phyloP scores from a whole-genome alignment of 1,140 invertebrate genomes.

The Manduca sexta region DNA sequence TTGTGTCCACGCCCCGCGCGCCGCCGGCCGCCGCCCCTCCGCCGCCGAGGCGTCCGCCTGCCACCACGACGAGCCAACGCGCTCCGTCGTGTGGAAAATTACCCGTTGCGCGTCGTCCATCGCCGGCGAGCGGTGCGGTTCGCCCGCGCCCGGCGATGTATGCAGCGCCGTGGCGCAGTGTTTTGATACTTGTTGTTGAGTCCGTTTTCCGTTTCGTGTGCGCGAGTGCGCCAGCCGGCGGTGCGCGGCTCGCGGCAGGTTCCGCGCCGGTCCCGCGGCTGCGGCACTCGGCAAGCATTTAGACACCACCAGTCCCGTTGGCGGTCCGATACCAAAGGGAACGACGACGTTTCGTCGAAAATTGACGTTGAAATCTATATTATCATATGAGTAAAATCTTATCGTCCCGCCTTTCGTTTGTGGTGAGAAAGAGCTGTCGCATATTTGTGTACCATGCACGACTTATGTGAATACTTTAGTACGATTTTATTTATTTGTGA shows the following conservation, averaged over 20 bases:
- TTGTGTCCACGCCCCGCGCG: conserved; percentile 35
- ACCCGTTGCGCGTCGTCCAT: conserved; percentile 43
- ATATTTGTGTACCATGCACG: conserved; percentile 62
- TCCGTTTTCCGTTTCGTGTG: conserved; percentile 16
- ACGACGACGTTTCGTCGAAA: conserved; percentile 36
- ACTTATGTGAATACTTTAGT: conserved; percentile 70
- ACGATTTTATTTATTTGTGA: conserved; percentile 72
- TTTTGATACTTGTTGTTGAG: conserved; percentile 37
- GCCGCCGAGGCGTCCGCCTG: conserved; percentile 31
- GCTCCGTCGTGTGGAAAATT: conserved; percentile 46
- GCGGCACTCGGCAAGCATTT: conserved; percentile 43
- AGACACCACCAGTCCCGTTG: conserved; percentile 35
- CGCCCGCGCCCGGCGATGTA: conserved; percentile 26
- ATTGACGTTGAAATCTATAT: conserved; percentile 53
- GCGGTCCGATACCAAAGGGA: conserved; percentile 37
- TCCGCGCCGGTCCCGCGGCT: conserved; percentile 28
- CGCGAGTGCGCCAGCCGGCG: neutral
- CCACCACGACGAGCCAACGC: conserved; percentile 45
- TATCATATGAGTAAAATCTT: conserved; percentile 49
- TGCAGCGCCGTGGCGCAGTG: conserved; percentile 18
- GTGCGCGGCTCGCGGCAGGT: conserved; percentile 32
- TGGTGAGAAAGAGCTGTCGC: conserved; percentile 60
- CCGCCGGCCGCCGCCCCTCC: conserved; percentile 25
- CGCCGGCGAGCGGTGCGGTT: conserved; percentile 22
- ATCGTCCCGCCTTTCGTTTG: conserved; percentile 61